Evolutionary conservation across 2,797 vertebrate species (phyloP), one percentile per base, ranked within the genome.

Genomic region (Tolypeutes matacus): DNA sequence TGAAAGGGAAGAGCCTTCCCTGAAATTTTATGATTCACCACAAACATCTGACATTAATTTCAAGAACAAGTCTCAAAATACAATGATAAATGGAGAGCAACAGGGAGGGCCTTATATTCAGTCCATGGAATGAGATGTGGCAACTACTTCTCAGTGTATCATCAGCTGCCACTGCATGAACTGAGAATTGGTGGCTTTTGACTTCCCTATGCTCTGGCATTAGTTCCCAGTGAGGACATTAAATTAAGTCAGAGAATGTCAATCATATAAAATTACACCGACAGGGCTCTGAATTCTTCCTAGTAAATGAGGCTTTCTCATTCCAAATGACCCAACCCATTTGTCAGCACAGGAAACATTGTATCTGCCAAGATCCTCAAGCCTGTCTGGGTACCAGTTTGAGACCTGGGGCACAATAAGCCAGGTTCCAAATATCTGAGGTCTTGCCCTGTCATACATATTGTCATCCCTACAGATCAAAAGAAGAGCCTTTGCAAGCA

Each of bases 1-100:
- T 93, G 53, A 96, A 96, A 96, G 64, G 17, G 21, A 86, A 93
- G 34, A 21, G 25, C 31, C 70, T 96, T 95, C 56, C 58, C 85
- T 96, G 73, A 95, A 96, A 95, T 94, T 62, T 46, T n/a, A 53
- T 96, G 96, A 97, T 96, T 96, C 96, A 97, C 65, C 36, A 72
- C 36, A 85, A 94, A 94, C 95, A 97, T 97, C 93, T 96, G 94
- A 82, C 31, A 95, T 77, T 96, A 97, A 96, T 97, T 96, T 62
- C 76, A 94, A 73, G 39, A 95, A 95, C 20, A 93, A 93, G 42
- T 15, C 18, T 87, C 15, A 18, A 84, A 84, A 94, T 62, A 92
- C 25, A 84, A 95, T 95, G 73, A 87, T 87, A 76, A 75, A 86
- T 77, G 95, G 56, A 93, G 56, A 53, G 10, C 51, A 93, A 90